Evolutionary conservation across 2,797 vertebrate genomes (phyloP).

Genomic region (Pangasius sanitwongsei): DNA sequence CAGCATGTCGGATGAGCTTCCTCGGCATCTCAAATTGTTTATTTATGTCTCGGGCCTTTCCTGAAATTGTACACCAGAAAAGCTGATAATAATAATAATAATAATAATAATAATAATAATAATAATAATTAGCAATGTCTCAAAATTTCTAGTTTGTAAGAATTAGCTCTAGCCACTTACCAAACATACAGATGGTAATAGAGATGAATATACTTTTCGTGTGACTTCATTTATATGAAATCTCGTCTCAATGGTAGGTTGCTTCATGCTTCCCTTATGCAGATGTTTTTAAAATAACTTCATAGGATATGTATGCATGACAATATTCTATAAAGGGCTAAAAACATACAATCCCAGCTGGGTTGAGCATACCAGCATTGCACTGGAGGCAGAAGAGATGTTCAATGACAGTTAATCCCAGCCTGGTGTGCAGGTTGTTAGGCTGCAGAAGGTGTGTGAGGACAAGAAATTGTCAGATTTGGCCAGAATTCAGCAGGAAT

Average conservation of each 20-base stretch:
- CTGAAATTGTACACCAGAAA: background rate
- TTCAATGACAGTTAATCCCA: slow-evolving; percentile 24
- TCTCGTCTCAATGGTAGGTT: background rate
- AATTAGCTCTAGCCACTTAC: background rate
- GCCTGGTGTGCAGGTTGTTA: background rate
- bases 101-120: background rate
- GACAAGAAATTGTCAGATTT: slow-evolving; percentile 10
- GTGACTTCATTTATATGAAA: background rate
- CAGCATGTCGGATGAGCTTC: slow-evolving; percentile 50
- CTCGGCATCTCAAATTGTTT: slow-evolving; percentile 29
- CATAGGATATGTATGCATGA: background rate
- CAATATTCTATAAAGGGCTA: background rate
- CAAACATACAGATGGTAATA: background rate
- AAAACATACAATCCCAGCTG: background rate
- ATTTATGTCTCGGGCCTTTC: background rate
- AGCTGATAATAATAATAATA: background rate
- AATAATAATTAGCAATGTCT: background rate
- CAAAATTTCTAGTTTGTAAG: background rate
- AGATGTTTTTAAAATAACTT: background rate
- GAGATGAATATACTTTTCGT: background rate
- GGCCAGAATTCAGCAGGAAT: slow-evolving; percentile 26
- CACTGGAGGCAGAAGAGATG: background rate
- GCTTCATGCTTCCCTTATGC: background rate
- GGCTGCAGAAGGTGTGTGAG: background rate
- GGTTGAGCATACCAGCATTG: background rate